Base-by-base conservation (phyloP, 2,113 vertebrate species). In the Ictalurus furcatus region DNA sequence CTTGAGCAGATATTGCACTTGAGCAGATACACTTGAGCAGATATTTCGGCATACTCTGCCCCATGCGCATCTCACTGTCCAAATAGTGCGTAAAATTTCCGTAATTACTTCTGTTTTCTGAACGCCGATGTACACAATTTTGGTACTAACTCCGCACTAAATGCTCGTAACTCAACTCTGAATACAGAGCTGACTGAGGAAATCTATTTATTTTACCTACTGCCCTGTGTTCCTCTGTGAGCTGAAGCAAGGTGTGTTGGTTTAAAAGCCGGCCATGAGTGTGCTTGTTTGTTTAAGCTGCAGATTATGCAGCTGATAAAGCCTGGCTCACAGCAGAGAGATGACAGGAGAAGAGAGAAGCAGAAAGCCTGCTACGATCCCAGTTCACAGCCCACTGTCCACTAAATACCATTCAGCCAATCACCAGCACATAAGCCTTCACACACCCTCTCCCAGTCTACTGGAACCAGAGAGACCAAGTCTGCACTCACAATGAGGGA, bases 231-330 rank as follows among this genome's bases (percentile, higher is more conserved):
- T 73, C 52, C 81, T 67, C 87, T 89, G 84, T 61, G 82, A 87
- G 84, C 85, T 3, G 88, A 80, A 61, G 69, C 37, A 65, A 71
- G 28, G 81, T 52, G 56, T 89, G 90, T 88, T 91, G 81, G 82
- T 92, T 91, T 92, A 88, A 91, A 89, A 88, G 85, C 87, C 81
- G 65, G 76, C 83, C 34, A 76, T 79, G 78, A 85, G 76, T 37
- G 76, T 37, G n/a, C 67, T 56, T 80, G 85, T 92, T 85, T 91
- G 80, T 87, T 89, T 90, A 88, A 91, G 84, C 90, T 87, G 58
- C 83, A 92, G 89, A 90, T 89, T 76, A 88, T 84, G 78, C 89
- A 85, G 80, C 80, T 89, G 88, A 91, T 88, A 90, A 86, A 90
- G 88, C 88, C 73, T n/a, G 76, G 86, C 65, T 78, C 79, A 85